Conservation (phyloP, 2,113 vertebrate genomes). For the Puntigrus tetrazona region DNA sequence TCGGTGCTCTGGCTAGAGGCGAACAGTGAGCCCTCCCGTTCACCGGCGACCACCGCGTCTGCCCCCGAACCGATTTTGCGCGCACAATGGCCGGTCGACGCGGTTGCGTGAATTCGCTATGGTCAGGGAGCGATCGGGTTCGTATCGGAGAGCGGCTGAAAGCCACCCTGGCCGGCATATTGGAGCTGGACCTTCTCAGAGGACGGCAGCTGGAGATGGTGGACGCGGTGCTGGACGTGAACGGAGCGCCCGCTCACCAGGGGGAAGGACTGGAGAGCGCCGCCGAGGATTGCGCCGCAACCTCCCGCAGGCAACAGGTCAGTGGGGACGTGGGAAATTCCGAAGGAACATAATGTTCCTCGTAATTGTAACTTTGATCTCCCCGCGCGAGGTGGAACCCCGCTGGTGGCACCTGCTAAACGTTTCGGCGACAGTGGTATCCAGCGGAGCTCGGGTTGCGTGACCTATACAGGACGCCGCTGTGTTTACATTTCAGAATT, state of each 20-base stretch:
- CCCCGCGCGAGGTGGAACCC: neutral
- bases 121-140: constrained; percentile 80
- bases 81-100: constrained; percentile 73
- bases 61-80: constrained; percentile 12
- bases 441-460: constrained; percentile 1
- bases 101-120: constrained; percentile 75
- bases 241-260: constrained; percentile 48
- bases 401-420: constrained; percentile 13
- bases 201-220: constrained; percentile 75
- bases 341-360: neutral
- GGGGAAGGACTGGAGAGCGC: constrained; percentile 53
- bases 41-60: constrained; percentile 33
- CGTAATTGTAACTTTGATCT: neutral
- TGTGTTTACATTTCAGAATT: constrained; percentile 48
- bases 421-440: constrained; percentile 24
- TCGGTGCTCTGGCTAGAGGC: constrained; percentile 47
- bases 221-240: constrained; percentile 69
- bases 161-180: constrained; percentile 79
- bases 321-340: constrained; percentile 60
- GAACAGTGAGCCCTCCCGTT: constrained; percentile 10
- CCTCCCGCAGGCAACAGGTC: constrained; percentile 80
- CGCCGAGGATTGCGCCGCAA: constrained; percentile 65
- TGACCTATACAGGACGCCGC: constrained; percentile 31
- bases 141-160: constrained; percentile 80
- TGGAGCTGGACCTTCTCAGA: constrained; percentile 80